Percentiles rank a stretch among this genome's conserved stretches.
phyloP scores from a whole-genome alignment of 2,113 vertebrate genomes.

The Phalacrocorax pelagicus region DNA sequence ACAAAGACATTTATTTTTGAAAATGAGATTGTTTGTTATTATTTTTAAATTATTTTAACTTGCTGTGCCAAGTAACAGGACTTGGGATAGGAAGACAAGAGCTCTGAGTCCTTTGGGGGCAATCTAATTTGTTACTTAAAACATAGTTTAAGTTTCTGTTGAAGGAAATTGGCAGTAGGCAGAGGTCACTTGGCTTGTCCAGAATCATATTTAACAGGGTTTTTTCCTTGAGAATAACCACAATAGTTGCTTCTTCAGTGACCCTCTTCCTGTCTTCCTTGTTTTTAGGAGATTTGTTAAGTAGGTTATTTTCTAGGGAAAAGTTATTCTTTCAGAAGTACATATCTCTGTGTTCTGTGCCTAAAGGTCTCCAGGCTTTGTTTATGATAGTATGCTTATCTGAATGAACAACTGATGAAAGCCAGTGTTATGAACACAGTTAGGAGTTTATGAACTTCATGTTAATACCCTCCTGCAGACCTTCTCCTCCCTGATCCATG shows the following conservation, averaged over 20 bases:
- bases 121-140: conserved; percentile 39
- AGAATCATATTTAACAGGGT: not conserved
- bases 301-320: conserved; percentile 34
- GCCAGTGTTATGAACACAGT: not conserved
- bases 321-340: not conserved
- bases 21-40: not conserved
- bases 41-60: conserved; percentile 25
- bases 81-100: not conserved
- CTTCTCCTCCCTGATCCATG: not conserved
- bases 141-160: conserved; percentile 4
- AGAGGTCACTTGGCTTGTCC: conserved; percentile 45
- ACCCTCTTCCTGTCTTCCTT: not conserved
- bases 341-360: not conserved
- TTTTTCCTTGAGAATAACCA: conserved; percentile 41
- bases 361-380: not conserved
- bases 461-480: not conserved
- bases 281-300: not conserved
- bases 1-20: not conserved
- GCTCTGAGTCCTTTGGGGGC: not conserved
- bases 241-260: conserved; percentile 15
- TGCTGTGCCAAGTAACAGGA: not conserved
- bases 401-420: not conserved
- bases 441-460: not conserved
- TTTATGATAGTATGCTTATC: not conserved
- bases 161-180: conserved; percentile 21